Evolutionary conservation across 92 coral and sea anemone genomes (phyloP).

Genomic region (Siderastrea siderea): DNA sequence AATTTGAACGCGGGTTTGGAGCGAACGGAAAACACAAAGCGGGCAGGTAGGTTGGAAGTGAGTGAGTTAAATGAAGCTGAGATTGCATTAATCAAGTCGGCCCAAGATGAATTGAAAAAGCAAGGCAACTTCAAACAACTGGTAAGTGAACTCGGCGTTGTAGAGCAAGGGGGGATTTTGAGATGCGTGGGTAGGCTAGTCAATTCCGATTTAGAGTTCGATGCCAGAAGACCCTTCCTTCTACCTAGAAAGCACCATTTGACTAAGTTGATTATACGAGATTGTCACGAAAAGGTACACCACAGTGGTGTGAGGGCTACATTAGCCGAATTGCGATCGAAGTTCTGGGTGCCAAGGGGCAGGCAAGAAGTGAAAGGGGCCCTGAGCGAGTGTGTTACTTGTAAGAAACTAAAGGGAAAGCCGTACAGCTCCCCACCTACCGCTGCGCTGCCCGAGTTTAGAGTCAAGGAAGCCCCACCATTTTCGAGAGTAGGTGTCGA

Average conservation of each 20-base stretch:
- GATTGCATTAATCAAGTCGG: too few relatives aligned
- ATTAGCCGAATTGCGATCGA: not conserved
- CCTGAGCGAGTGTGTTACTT: not conserved
- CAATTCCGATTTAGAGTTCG: not conserved
- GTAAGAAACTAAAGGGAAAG: not conserved
- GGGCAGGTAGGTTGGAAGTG: too few relatives aligned
- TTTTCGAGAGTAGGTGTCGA: not conserved
- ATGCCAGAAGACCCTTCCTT: too few relatives aligned
- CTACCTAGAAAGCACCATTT: too few relatives aligned
- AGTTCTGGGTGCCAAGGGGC: constrained; percentile 43
- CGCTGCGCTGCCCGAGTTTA: constrained; percentile 37
- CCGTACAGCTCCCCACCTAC: constrained; percentile 18
- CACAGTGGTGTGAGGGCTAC: not conserved
- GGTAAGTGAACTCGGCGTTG: constrained; percentile 11
- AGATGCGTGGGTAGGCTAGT: constrained; percentile 9
- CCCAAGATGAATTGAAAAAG: not conserved
- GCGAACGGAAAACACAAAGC: too few relatives aligned
- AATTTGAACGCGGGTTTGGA: too few relatives aligned
- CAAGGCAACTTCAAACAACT: constrained; percentile 36
- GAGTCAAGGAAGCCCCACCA: constrained; percentile 32
- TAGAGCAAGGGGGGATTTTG: not conserved
- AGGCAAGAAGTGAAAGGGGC: constrained; percentile 48
- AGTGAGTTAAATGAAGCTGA: too few relatives aligned
- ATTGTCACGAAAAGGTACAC: constrained; percentile 15
- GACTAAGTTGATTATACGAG: not conserved